These are phyloP conservation scores for Diarsia mendica DNA, from an alignment of 2,888 invertebrate species.

Conservation along the genomic window DNA sequence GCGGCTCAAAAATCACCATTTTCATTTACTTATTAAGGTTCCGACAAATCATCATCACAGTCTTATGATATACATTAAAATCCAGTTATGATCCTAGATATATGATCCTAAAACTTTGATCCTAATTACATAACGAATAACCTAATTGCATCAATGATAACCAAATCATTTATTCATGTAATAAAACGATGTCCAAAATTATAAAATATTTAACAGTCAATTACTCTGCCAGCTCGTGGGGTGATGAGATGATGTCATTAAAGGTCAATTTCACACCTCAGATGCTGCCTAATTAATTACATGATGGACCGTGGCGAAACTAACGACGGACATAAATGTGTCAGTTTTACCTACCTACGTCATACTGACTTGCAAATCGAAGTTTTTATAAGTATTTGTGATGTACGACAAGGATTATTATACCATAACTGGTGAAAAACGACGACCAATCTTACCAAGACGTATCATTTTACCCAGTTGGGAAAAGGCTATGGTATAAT, in stretches of 20 bases:
- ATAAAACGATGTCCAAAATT: not conserved
- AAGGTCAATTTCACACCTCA: constrained; percentile 42
- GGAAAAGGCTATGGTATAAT: no score
- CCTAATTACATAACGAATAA: no score
- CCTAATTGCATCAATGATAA: no score
- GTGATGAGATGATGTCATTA: constrained; percentile 29
- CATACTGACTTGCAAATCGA: constrained; percentile 14
- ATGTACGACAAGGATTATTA: not conserved
- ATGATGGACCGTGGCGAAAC: constrained; percentile 18
- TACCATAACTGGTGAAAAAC: not conserved
- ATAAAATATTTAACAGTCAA: not conserved
- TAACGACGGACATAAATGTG: constrained; percentile 32
- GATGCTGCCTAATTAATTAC: constrained; percentile 26
- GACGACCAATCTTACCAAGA: no score
- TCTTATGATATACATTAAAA: no score
- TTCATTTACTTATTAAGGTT: no score
- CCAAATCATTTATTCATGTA: no score
- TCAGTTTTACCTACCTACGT: not conserved
- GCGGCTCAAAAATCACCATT: no score
- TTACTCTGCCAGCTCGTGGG: not conserved
- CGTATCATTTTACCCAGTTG: no score
- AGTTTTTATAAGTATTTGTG: not conserved
- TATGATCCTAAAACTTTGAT: no score
- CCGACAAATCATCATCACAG: no score
- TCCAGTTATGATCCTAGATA: no score